phyloP scores from a whole-genome alignment of 2,888 invertebrate species.

The Tenthredo amoena region DNA sequence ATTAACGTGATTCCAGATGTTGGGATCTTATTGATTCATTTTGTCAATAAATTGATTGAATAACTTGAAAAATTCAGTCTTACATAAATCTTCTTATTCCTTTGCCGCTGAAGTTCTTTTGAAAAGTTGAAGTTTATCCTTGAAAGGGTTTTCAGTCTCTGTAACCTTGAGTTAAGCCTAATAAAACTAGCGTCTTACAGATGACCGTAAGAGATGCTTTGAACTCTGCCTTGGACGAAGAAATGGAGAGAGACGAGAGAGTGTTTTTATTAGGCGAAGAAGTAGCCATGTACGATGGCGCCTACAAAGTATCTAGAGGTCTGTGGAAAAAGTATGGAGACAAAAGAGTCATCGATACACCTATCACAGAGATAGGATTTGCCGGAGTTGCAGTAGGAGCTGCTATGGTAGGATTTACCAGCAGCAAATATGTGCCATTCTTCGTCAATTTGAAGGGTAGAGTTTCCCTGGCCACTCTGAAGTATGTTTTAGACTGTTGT shows the following conservation, averaged over 20 bases:
- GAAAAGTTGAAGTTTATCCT: background rate
- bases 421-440: conserved; percentile 13
- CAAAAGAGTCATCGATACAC: conserved; percentile 97
- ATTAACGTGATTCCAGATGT: background rate
- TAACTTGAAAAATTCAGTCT: background rate
- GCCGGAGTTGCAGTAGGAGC: conserved; percentile 97
- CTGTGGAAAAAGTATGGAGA: conserved; percentile 99
- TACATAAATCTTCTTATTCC: background rate
- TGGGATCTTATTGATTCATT: too few species aligned
- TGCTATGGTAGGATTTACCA: conserved; percentile 83
- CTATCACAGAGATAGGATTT: conserved; percentile 99
- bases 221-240: conserved; percentile 97
- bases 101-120: background rate
- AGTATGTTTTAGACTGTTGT: background rate
- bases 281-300: conserved; percentile 99
- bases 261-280: conserved; percentile 98
- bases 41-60: background rate
- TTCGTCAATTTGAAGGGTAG: background rate
- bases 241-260: conserved; percentile 94
- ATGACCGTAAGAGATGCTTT: conserved; percentile 98
- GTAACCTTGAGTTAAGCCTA: background rate
- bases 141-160: background rate
- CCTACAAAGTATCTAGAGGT: conserved; percentile 96
- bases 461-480: background rate
- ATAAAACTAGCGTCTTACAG: conserved; percentile 79